Base-by-base conservation (phyloP, 2,888 invertebrate species). In the Colletes collaris region DNA sequence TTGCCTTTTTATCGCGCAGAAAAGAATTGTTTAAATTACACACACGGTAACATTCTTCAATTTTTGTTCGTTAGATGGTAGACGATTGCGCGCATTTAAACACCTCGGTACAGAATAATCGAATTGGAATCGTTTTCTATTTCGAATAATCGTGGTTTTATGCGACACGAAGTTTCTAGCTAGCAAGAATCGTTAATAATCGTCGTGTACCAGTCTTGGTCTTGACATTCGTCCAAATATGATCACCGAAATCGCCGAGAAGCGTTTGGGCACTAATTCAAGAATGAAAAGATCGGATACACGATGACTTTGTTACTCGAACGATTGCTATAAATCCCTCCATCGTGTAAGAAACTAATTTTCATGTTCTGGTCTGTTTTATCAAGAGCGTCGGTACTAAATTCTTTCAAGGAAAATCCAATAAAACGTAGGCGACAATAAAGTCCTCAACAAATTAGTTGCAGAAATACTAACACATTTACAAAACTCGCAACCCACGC, bases 181-280 rank as follows among this genome's bases (percentile, higher is more conserved):
- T 4, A 50, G 5, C 10, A 10, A 2, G 27, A 10, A 44, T 63
- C 50, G 63, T 53, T 71, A 60, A 71, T 59, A 71, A 73, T 49
- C 56, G 46, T 8, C 19, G 13, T 35, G 64, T 40, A 56, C 69
- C 69, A 75, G 52, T 74, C 75, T 73, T 66, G 75, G 78, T 76
- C 73, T 79, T 78, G 75, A 79, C 70, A 76, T 70, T 76, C 70
- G 69, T 70, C 79, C 79, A 76, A 79, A 70, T 56, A 59, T 67
- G 58, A 66, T 71, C 63, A 40, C 44, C 44, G 44, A 8, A 46
- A 8, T 46, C 44, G 10, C 8, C 44, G 44, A 46, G 44, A 46
- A 46, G 44, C 44, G 44, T 46, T 13, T 49, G 65, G 79, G 79
- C 79, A 63, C 49, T 40, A 52, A n/a, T 79, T 76, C 79, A 79